Evolutionary conservation across 2,113 vertebrate genomes (phyloP).

Genomic region (Octodon degus): DNA sequence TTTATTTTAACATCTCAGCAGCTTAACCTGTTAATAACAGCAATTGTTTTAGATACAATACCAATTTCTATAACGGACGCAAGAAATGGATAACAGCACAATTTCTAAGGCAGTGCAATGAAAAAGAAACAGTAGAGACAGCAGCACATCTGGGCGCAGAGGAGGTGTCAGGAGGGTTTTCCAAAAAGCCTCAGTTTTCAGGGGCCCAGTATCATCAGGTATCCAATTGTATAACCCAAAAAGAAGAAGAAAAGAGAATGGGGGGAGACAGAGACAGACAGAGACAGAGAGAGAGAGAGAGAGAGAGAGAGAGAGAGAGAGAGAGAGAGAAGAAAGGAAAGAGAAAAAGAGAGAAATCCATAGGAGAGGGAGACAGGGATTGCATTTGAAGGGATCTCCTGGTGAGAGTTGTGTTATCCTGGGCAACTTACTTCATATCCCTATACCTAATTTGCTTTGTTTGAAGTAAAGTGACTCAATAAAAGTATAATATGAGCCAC

Average conservation of each 20-base stretch:
- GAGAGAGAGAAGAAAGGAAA: background rate
- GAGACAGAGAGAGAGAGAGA: background rate
- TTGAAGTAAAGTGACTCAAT: background rate
- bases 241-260: background rate
- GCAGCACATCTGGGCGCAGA: conserved; percentile 48
- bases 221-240: background rate
- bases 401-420: conserved; percentile 28
- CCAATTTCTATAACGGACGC: conserved; percentile 84
- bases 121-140: background rate
- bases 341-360: background rate
- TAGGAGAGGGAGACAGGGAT: background rate
- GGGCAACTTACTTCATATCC: conserved; percentile 19
- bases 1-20: conserved; percentile 91
- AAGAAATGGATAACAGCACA: conserved; percentile 79
- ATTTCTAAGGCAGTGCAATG: conserved; percentile 30
- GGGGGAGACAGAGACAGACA: background rate
- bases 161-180: conserved; percentile 23
- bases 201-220: conserved; percentile 10
- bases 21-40: conserved; percentile 91
- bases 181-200: conserved; percentile 21
- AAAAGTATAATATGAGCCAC: background rate
- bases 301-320: background rate
- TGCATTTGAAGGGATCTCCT: background rate
- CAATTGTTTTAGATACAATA: conserved; percentile 89
- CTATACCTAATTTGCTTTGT: background rate